phyloP scores from a whole-genome alignment of 1,140 invertebrate species.

The Pseudomyrmex sp. region DNA sequence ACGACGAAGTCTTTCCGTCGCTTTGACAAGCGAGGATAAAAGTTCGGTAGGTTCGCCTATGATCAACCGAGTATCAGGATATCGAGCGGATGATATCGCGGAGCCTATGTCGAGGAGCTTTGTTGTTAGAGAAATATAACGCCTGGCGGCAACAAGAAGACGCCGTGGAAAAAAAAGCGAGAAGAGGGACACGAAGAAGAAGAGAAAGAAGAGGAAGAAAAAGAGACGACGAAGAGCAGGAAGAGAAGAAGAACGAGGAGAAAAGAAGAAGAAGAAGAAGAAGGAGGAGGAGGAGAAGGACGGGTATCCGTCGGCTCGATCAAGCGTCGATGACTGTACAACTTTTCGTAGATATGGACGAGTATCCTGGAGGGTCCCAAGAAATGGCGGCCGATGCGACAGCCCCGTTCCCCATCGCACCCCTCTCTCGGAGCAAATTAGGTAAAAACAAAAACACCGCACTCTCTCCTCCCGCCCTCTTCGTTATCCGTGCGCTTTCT shows the following conservation, averaged over 20 bases:
- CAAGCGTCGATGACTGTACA: slow-evolving; percentile 81
- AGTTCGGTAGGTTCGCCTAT: slow-evolving; percentile 22
- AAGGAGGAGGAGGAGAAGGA: slow-evolving; percentile 29
- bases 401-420: slow-evolving; percentile 52
- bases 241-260: background rate
- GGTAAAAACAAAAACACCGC: slow-evolving; percentile 79
- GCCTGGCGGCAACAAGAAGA: slow-evolving; percentile 25
- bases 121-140: slow-evolving; percentile 46
- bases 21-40: slow-evolving; percentile 37
- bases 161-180: slow-evolving; percentile 19
- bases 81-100: slow-evolving; percentile 28
- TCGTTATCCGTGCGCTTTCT: slow-evolving; percentile 33
- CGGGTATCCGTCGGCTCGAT: slow-evolving; percentile 77
- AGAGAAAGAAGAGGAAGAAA: slow-evolving; percentile 21
- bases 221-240: background rate
- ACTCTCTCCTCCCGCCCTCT: slow-evolving; percentile 21
- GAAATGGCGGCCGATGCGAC: slow-evolving; percentile 71
- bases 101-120: slow-evolving; percentile 15
- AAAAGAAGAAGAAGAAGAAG: background rate
- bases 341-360: slow-evolving; percentile 73
- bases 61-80: slow-evolving; percentile 39
- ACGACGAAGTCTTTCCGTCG: background rate
- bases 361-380: slow-evolving; percentile 70
- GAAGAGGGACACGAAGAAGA: slow-evolving; percentile 25
- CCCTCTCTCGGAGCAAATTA: slow-evolving; percentile 72